Evolutionary conservation across 2,888 invertebrate genomes (phyloP), one percentile per base, ranked within the genome.

Genomic region (Agonopterix arenella): DNA sequence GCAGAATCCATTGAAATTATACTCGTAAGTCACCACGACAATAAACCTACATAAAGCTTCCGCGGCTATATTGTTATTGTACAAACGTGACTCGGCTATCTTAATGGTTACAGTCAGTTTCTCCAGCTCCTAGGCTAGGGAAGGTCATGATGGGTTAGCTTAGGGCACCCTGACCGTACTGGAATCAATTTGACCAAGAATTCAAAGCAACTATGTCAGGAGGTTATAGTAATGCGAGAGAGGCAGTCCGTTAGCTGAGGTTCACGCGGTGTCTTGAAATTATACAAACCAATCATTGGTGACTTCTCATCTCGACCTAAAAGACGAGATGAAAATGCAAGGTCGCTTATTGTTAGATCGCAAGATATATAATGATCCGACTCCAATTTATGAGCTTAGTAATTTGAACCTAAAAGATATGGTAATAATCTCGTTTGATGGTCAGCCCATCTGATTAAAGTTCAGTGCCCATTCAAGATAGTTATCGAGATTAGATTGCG

Each of bases 151-250:
- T 59, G 58, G 59, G 58, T 56, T 55, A 56, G 57, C 59, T 54
- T 59, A 69, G 70, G 71, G 64, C 66, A 62, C 62, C 53, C 48
- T 50, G 28, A 56, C 47, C 42, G 48, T 44, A 66, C 69, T 62
- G 66, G 78, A 83, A 80, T 82, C 80, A 84, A 84, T 84, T 83
- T 81, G 70, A 66, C 65, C 68, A 70, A 73, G 73, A 71, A 72
- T 72, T 68, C 62, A 59, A 68, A 61, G 61, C 58, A 84, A 81
- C 76, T 83, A 70, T 84, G 86, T 78, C 77, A 85, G 61, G 78
- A 76, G 85, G 85, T 84, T 84, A 81, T 72, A 76, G 79, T 80
- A 75, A 80, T 76, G 70, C 72, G 68, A 76, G 75, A 74, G 72
- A 70, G 59, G 58, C 57, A 59, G 60, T 68, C 84, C 83, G 82